Evolutionary conservation across 2,113 vertebrate genomes (phyloP).

Genomic region (Lichenostomus cassidix): DNA sequence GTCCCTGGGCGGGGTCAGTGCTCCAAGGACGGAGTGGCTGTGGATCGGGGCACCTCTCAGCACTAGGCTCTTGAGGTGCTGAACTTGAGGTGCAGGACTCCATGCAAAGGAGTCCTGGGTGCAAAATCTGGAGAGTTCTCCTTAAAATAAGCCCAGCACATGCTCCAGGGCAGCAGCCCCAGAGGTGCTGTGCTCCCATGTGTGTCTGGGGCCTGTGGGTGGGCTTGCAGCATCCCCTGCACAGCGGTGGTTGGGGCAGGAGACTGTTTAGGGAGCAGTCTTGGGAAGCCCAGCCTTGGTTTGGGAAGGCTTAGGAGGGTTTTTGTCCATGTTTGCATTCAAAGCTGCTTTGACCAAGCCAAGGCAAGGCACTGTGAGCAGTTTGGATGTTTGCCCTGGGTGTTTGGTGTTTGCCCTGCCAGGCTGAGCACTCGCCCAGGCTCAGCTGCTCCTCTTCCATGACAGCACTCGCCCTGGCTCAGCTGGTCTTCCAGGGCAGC

Average conservation of each 20-base stretch:
- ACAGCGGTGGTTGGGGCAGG: accelerated
- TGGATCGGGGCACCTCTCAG: accelerated
- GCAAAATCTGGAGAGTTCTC: background rate
- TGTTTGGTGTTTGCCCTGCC: accelerated
- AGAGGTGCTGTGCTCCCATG: accelerated
- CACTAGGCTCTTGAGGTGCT: too few species aligned
- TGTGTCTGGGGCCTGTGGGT: accelerated
- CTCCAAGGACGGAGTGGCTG: accelerated
- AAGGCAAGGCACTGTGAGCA: background rate
- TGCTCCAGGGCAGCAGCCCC: accelerated
- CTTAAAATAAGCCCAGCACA: background rate
- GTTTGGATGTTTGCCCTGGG: background rate
- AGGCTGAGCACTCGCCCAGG: accelerated
- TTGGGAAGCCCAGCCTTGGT: background rate
- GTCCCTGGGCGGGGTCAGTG: background rate
- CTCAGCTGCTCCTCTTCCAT: background rate
- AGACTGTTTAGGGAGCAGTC: background rate
- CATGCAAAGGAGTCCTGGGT: background rate
- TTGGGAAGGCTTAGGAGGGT: background rate
- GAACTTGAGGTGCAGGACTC: too few species aligned
- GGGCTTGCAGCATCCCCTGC: background rate
- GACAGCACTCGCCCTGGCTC: accelerated
- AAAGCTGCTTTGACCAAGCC: background rate
- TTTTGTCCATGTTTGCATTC: background rate
- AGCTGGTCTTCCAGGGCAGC: background rate